phyloP scores from a whole-genome alignment of 2,888 invertebrate genomes.

The Apamea crenata region DNA sequence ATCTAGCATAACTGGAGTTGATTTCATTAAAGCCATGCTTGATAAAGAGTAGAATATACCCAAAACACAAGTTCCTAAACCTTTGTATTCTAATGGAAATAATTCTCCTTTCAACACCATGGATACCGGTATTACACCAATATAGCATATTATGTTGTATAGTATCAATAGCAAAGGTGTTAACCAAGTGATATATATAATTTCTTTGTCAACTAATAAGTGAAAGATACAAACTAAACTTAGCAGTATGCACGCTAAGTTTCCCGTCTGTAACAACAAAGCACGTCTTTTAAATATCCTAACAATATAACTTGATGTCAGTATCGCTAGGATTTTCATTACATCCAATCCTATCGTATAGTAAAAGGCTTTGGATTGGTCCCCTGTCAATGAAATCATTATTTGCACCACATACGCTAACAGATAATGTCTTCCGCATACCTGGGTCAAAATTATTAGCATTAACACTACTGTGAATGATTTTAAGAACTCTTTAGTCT shows the following conservation, averaged over 20 bases:
- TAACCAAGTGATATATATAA: slow-evolving; percentile 41
- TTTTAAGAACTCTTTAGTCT: slow-evolving; percentile 49
- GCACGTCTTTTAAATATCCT: slow-evolving; percentile 36
- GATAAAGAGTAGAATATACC: slow-evolving; percentile 54
- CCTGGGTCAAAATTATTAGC: slow-evolving; percentile 52
- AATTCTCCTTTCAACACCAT: slow-evolving; percentile 60
- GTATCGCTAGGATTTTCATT: slow-evolving; percentile 56
- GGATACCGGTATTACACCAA: slow-evolving; percentile 58
- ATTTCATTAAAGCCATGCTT: slow-evolving; percentile 58
- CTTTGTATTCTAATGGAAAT: slow-evolving; percentile 57
- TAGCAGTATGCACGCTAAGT: slow-evolving; percentile 38
- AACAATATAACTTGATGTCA: slow-evolving; percentile 48
- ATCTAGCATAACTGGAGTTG: slow-evolving; percentile 50
- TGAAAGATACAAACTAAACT: slow-evolving; percentile 30
- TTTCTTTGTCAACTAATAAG: slow-evolving; percentile 11
- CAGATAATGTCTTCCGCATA: slow-evolving; percentile 55
- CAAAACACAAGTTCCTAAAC: slow-evolving; percentile 51
- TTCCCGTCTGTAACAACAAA: slow-evolving; percentile 37
- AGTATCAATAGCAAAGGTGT: slow-evolving; percentile 44
- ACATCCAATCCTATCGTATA: slow-evolving; percentile 52
- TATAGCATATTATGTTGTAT: slow-evolving; percentile 57
- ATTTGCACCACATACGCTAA: slow-evolving; percentile 59
- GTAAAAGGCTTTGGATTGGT: slow-evolving; percentile 49
- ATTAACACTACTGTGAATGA: slow-evolving; percentile 49
- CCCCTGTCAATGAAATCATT: slow-evolving; percentile 54